Evolutionary conservation across 2,888 invertebrate genomes (phyloP).

Genomic region (Lagria hirta): DNA sequence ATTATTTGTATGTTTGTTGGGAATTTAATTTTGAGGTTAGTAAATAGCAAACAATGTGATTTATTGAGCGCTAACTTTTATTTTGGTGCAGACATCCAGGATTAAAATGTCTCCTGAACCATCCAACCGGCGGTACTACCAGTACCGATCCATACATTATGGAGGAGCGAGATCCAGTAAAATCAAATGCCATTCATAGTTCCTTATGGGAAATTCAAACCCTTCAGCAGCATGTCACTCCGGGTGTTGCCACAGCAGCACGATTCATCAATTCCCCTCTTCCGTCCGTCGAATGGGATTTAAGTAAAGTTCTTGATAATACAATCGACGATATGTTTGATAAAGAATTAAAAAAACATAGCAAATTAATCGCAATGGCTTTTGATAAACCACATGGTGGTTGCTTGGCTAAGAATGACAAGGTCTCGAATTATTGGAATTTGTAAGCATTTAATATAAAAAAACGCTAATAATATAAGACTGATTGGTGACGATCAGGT

Average conservation of each 20-base stretch:
- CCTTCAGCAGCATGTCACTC: constrained; percentile 72
- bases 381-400: constrained; percentile 71
- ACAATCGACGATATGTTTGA: constrained; percentile 72
- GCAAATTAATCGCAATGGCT: constrained; percentile 73
- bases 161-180: constrained; percentile 76
- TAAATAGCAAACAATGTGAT: no score
- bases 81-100: constrained; percentile 83
- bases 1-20: constrained; percentile 80
- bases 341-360: constrained; percentile 72
- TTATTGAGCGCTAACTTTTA: constrained; percentile 1
- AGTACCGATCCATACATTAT: constrained; percentile 81
- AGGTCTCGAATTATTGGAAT: constrained; percentile 70
- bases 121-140: constrained; percentile 55
- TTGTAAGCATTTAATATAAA: constrained; percentile 42
- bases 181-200: constrained; percentile 81
- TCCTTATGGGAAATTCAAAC: constrained; percentile 91
- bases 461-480: constrained; percentile 50
- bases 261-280: constrained; percentile 68
- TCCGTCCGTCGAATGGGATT: constrained; percentile 69
- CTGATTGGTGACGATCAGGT: constrained; percentile 7
- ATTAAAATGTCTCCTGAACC: constrained; percentile 67
- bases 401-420: constrained; percentile 61
- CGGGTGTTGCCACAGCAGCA: constrained; percentile 72
- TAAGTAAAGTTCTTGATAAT: constrained; percentile 66
- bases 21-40: constrained; percentile 69